These are phyloP conservation scores for Pollicipes pollicipes DNA, from an alignment of 1,140 invertebrate species.

Conservation along the genomic window DNA sequence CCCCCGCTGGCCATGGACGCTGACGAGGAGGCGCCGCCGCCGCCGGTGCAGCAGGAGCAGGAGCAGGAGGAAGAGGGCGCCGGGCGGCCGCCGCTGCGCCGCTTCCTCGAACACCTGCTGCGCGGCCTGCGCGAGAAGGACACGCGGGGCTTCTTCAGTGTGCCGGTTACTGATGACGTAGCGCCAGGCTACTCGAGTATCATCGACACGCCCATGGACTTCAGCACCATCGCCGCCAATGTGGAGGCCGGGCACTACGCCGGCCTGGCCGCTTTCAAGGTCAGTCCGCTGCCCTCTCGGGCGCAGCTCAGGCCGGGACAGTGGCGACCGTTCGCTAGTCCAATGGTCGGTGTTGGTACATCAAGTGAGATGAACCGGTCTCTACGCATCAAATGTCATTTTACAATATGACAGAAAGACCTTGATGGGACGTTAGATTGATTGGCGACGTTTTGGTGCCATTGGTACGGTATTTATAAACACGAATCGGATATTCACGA, in stretches of 20 bases:
- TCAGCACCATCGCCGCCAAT: conserved; percentile 86
- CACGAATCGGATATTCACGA: no score
- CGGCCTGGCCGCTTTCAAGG: conserved; percentile 49
- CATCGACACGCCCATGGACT: conserved; percentile 74
- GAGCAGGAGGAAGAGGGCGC: neutral
- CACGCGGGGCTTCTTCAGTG: conserved; percentile 87
- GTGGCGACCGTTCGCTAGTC: no score
- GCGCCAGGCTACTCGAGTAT: conserved; percentile 60
- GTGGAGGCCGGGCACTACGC: conserved; percentile 76
- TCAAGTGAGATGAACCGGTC: no score
- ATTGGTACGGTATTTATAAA: no score
- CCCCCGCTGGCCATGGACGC: no score
- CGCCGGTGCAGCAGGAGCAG: neutral
- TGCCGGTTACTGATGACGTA: conserved; percentile 91
- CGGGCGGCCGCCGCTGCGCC: conserved; percentile 37
- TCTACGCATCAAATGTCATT: no score
- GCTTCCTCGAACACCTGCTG: conserved; percentile 66
- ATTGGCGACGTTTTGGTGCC: no score
- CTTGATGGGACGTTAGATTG: no score
- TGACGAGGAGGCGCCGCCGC: no score
- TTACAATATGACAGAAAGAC: no score
- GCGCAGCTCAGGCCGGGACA: no score
- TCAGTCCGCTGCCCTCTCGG: conserved; percentile 19
- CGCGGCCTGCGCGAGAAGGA: conserved; percentile 73
- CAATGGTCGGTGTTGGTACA: no score